Percentiles rank a stretch among this genome's conserved stretches.
Conservation (phyloP, 1,140 invertebrate genomes). For the Dreissena rostriformis region DNA sequence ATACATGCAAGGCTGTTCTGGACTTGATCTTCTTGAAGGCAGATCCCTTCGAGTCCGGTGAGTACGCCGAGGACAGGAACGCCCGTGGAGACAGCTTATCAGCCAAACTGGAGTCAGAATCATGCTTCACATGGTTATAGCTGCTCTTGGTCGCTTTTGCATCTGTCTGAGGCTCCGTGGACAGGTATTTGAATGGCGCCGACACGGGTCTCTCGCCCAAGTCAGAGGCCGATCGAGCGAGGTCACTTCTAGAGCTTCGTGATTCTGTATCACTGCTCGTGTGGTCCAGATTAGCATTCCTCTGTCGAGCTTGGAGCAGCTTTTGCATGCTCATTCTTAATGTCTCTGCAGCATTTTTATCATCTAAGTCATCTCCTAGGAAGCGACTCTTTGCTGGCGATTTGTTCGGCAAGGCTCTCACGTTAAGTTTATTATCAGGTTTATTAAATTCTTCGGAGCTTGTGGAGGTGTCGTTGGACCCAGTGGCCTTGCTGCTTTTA, state of each 20-base stretch:
- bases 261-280: slow-evolving; percentile 74
- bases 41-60: slow-evolving; percentile 39
- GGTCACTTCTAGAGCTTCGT: slow-evolving; percentile 35
- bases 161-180: slow-evolving; percentile 48
- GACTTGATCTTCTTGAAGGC: slow-evolving; percentile 50
- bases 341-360: slow-evolving; percentile 69
- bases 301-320: slow-evolving; percentile 75
- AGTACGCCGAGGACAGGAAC: slow-evolving; percentile 60
- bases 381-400: slow-evolving; percentile 26
- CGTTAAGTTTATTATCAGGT: slow-evolving; percentile 66
- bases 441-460: slow-evolving; percentile 66
- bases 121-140: slow-evolving; percentile 33
- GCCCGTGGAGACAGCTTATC: slow-evolving; percentile 75
- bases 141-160: slow-evolving; percentile 8
- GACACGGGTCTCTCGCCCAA: slow-evolving; percentile 63
- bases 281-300: slow-evolving; percentile 56
- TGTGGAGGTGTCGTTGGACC: background rate
- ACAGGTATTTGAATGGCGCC: slow-evolving; percentile 63
- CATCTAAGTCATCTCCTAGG: slow-evolving; percentile 60
- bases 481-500: background rate
- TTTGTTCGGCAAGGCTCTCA: slow-evolving; percentile 71
- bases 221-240: slow-evolving; percentile 31
- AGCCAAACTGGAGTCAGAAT: slow-evolving; percentile 49
- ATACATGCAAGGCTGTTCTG: background rate
- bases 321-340: slow-evolving; percentile 77